phyloP scores from a whole-genome alignment of 2,797 vertebrate species.

The Brotula barbata region DNA sequence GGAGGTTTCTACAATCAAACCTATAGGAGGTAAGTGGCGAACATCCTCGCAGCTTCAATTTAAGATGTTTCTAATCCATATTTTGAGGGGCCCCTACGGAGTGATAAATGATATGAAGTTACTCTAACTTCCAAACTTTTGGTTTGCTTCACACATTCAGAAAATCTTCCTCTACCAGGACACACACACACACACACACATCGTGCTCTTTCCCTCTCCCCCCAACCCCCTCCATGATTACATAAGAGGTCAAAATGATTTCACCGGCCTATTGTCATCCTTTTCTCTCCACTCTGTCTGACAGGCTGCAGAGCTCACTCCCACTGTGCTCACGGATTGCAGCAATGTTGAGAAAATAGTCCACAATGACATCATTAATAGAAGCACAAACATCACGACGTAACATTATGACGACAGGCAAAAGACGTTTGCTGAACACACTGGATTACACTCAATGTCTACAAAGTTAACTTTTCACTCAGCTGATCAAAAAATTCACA shows the following conservation, averaged over 20 bases:
- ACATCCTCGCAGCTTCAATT: too few relatives aligned
- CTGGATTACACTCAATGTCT: constrained; percentile 6
- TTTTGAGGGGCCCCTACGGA: too few relatives aligned
- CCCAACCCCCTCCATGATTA: constrained; percentile 29
- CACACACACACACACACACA: background rate
- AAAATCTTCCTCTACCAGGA: background rate
- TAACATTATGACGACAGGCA: constrained; percentile 17
- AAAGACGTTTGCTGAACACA: constrained; percentile 25
- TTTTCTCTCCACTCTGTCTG: constrained; percentile 27
- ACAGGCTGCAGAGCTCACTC: background rate
- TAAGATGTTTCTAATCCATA: too few relatives aligned
- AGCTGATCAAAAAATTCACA: too few relatives aligned
- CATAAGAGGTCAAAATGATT: constrained; percentile 52
- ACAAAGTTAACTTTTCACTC: constrained; percentile 37
- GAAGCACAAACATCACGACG: constrained; percentile 21
- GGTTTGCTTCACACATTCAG: too few relatives aligned
- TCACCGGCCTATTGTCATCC: constrained; percentile 24
- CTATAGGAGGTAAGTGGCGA: too few relatives aligned
- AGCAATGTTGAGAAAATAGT: constrained; percentile 1
- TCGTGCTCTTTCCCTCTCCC: background rate
- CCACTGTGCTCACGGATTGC: constrained; percentile 5
- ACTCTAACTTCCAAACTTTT: background rate
- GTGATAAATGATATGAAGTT: too few relatives aligned
- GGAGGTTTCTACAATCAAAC: too few relatives aligned
- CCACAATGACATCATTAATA: constrained; percentile 32